Conservation (phyloP, 2,888 invertebrate species). For the Tanypteryx hageni region DNA sequence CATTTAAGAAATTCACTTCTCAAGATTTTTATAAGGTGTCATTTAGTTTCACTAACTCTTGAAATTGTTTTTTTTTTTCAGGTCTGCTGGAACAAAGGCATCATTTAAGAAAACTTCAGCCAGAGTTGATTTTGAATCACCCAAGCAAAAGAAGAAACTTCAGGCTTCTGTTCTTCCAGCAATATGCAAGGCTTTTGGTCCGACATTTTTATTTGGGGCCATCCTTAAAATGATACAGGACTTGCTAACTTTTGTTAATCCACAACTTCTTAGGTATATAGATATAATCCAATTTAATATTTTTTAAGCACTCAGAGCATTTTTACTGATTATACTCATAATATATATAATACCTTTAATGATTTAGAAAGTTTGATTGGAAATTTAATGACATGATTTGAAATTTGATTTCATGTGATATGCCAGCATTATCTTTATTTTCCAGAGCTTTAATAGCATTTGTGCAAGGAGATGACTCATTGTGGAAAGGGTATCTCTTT, state of each 20-base stretch:
- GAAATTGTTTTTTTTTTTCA: conserved; percentile 69
- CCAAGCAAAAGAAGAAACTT: conserved; percentile 77
- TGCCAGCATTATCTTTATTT: conserved; percentile 70
- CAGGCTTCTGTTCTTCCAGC: conserved; percentile 91
- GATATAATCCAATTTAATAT: conserved; percentile 32
- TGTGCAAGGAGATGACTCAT: conserved; percentile 79
- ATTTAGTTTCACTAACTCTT: conserved; percentile 66
- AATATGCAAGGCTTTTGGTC: conserved; percentile 91
- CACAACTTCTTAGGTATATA: conserved; percentile 89
- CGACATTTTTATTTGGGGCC: conserved; percentile 91
- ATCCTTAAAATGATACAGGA: conserved; percentile 90
- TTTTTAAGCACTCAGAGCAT: conserved; percentile 32
- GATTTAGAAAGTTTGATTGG: no score
- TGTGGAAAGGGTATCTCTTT: conserved; percentile 93
- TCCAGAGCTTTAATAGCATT: conserved; percentile 84
- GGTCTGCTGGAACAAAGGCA: conserved; percentile 75
- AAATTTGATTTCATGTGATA: background rate
- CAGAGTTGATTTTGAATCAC: conserved; percentile 81
- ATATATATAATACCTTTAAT: no score
- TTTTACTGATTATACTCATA: no score
- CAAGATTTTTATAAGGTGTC: background rate
- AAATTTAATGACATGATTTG: background rate
- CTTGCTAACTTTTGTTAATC: conserved; percentile 91
- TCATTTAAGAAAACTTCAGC: conserved; percentile 84
- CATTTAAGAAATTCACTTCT: background rate